phyloP scores from a whole-genome alignment of 2,113 vertebrate species.

The Ardeotis arabs region DNA sequence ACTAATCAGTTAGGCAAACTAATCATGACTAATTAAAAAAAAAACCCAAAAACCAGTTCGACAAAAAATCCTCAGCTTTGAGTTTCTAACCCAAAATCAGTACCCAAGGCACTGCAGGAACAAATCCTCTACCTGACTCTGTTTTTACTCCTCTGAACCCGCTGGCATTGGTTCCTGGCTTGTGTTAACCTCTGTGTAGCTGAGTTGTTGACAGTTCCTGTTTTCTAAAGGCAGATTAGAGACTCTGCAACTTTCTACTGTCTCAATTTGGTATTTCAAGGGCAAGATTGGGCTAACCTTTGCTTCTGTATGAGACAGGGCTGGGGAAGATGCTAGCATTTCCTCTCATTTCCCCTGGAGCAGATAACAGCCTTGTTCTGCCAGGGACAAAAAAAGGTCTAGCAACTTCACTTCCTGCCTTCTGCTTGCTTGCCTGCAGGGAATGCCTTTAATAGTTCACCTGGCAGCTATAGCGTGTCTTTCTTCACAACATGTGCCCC shows the following conservation, averaged over 20 bases:
- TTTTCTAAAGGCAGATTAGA: neutral
- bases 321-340: neutral
- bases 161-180: neutral
- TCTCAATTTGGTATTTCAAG: neutral
- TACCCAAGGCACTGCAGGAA: neutral
- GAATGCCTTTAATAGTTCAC: neutral
- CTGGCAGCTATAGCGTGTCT: neutral
- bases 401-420: neutral
- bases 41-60: neutral
- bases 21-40: neutral
- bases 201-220: neutral
- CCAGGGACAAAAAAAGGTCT: neutral
- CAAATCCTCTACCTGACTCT: neutral
- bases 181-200: neutral
- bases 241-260: neutral
- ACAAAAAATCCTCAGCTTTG: neutral
- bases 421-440: neutral
- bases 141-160: neutral
- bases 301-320: neutral
- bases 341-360: neutral
- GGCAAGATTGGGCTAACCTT: neutral
- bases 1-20: neutral
- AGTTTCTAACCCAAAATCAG: neutral
- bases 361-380: neutral
- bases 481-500: neutral